These are phyloP conservation scores for Diadromus collaris DNA, from an alignment of 2,888 invertebrate genomes.

Conservation along the genomic window DNA sequence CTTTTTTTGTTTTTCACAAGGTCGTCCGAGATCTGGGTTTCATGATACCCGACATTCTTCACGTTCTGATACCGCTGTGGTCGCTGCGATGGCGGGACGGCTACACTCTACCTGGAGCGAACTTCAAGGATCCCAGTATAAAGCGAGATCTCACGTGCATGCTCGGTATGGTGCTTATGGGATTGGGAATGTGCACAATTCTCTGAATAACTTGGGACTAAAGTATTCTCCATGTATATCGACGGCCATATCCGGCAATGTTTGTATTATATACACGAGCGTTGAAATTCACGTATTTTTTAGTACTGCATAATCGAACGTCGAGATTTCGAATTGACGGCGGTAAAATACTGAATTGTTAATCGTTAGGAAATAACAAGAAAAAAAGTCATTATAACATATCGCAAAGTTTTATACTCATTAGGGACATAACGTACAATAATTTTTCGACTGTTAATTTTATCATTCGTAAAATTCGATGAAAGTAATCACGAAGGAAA, in stretches of 20 bases:
- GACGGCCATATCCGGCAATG: neutral
- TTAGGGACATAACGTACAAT: constrained; percentile 28
- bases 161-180: constrained; percentile 74
- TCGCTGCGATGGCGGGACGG: constrained; percentile 77
- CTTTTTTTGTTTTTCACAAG: constrained; percentile 70
- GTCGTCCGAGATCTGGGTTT: constrained; percentile 85
- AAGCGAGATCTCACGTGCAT: constrained; percentile 75
- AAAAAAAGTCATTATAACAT: constrained; percentile 2
- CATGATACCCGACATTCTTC: constrained; percentile 86
- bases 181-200: constrained; percentile 75
- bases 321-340: neutral
- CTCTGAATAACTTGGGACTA: constrained; percentile 62
- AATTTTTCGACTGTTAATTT: constrained; percentile 37
- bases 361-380: constrained; percentile 1
- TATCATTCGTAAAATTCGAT: constrained; percentile 26
- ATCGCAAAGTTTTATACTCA: constrained; percentile 43
- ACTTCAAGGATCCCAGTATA: constrained; percentile 71
- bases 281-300: constrained; percentile 42
- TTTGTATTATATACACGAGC: neutral
- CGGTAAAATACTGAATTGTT: constrained; percentile 8
- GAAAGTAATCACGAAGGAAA: constrained; percentile 38
- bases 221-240: constrained; percentile 12
- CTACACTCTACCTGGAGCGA: constrained; percentile 73
- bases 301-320: constrained; percentile 29
- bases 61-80: constrained; percentile 83